These are phyloP conservation scores for Schlechtendalia chinensis DNA, from an alignment of 1,140 invertebrate genomes.

Conservation along the genomic window DNA sequence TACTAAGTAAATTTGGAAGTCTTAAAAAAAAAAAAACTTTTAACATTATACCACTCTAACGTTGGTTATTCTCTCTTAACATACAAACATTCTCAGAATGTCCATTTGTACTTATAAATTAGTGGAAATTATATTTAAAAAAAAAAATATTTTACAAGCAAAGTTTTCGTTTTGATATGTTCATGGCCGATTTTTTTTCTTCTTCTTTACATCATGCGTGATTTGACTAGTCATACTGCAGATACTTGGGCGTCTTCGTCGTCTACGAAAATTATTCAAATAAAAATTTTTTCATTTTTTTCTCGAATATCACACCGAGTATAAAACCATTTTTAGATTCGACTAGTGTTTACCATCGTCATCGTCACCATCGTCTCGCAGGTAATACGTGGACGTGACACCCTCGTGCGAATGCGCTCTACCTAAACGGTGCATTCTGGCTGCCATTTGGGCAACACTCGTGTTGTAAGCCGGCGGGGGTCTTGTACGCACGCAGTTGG, in stretches of 20 bases:
- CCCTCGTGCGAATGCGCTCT: conserved; percentile 83
- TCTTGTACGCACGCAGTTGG: conserved; percentile 51
- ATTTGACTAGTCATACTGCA: conserved; percentile 49
- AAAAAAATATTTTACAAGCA: conserved; percentile 19
- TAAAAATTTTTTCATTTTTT: too few species aligned
- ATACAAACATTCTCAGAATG: neutral
- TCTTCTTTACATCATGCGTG: neutral
- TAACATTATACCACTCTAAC: neutral
- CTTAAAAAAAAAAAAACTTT: neutral
- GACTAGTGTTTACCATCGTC: conserved; percentile 59
- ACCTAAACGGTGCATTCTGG: conserved; percentile 66
- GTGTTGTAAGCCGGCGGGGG: conserved; percentile 72
- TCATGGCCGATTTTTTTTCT: conserved; percentile 34
- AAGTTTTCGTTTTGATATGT: conserved; percentile 44
- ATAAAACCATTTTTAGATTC: neutral
- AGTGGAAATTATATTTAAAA: conserved; percentile 35
- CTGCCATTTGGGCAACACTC: conserved; percentile 76
- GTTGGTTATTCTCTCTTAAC: neutral
- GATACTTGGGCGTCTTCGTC: conserved; percentile 43
- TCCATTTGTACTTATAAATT: conserved; percentile 37
- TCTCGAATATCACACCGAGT: too few species aligned
- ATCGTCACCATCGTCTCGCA: conserved; percentile 63
- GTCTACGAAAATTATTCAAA: neutral
- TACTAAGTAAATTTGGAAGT: conserved; percentile 24
- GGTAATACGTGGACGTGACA: conserved; percentile 72